Evolutionary conservation across 2,888 invertebrate species (phyloP).

Genomic region (Drosophila dives): DNA sequence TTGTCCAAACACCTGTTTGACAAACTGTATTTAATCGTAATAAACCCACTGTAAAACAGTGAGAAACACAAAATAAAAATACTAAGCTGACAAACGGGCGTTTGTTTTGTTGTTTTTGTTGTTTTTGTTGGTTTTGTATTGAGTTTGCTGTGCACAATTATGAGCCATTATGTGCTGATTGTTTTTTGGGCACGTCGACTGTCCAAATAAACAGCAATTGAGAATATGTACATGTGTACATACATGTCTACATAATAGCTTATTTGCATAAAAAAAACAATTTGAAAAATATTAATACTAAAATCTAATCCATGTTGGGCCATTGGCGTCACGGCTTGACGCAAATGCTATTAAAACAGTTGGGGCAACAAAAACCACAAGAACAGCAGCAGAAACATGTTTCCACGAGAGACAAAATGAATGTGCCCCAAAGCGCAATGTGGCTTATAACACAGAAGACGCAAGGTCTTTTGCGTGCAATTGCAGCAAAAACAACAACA

Average conservation of each 20-base stretch:
- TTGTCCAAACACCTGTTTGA: neutral
- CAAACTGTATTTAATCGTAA: neutral
- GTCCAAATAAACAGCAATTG: constrained; percentile 39
- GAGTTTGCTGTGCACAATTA: constrained; percentile 35
- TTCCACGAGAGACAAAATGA: constrained; percentile 51
- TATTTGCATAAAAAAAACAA: constrained; percentile 4
- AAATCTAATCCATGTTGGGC: constrained; percentile 66
- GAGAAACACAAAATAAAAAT: neutral
- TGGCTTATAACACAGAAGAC: constrained; percentile 51
- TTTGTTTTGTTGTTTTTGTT: constrained; percentile 20
- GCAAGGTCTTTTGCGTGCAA: constrained; percentile 81
- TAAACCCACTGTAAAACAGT: neutral
- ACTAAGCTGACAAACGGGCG: constrained; percentile 35
- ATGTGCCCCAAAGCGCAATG: constrained; percentile 53
- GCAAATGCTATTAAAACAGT: constrained; percentile 77
- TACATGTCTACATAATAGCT: neutral
- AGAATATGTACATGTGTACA: constrained; percentile 7
- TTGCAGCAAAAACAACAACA: constrained; percentile 49
- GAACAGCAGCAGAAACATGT: constrained; percentile 27
- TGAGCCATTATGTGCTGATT: constrained; percentile 45
- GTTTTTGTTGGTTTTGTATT: constrained; percentile 13
- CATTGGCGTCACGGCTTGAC: constrained; percentile 64
- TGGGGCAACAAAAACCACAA: constrained; percentile 29
- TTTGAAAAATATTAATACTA: constrained; percentile 5
- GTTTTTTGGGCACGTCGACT: constrained; percentile 49